Evolutionary conservation across 2,113 vertebrate species (phyloP).

Genomic region (Pluvianellus socialis): DNA sequence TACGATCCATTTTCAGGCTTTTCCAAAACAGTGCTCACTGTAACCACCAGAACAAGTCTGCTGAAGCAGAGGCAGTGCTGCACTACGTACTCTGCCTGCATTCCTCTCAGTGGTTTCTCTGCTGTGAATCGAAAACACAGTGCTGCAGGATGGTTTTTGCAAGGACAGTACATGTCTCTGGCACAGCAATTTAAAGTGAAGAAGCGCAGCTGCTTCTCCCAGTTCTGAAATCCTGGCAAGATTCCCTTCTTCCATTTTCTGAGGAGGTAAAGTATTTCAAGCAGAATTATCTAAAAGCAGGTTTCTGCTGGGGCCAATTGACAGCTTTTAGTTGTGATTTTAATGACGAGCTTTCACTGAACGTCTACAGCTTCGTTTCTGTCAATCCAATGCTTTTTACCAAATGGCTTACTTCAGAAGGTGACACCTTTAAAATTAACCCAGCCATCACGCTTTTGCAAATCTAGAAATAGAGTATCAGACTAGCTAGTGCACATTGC

Average conservation of each 20-base stretch:
- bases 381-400: not conserved
- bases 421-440: not conserved
- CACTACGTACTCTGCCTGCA: not conserved
- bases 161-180: not conserved
- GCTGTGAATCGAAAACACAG: slow-evolving; percentile 12
- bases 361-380: not conserved
- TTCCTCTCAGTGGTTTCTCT: not conserved
- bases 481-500: not conserved
- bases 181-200: not conserved
- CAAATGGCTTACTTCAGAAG: not conserved
- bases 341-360: not conserved
- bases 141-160: not conserved
- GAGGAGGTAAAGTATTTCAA: not conserved
- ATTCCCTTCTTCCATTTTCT: slow-evolving; percentile 5
- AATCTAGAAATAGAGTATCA: not conserved
- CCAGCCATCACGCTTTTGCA: not conserved
- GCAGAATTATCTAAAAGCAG: slow-evolving; percentile 14
- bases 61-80: not conserved
- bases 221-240: not conserved
- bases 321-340: slow-evolving; percentile 15
- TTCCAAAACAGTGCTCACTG: not conserved
- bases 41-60: not conserved
- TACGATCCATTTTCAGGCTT: not conserved
- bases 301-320: not conserved
- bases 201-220: not conserved